Base-by-base conservation (phyloP, 2,113 vertebrate species). In the Urocolius indicus region DNA sequence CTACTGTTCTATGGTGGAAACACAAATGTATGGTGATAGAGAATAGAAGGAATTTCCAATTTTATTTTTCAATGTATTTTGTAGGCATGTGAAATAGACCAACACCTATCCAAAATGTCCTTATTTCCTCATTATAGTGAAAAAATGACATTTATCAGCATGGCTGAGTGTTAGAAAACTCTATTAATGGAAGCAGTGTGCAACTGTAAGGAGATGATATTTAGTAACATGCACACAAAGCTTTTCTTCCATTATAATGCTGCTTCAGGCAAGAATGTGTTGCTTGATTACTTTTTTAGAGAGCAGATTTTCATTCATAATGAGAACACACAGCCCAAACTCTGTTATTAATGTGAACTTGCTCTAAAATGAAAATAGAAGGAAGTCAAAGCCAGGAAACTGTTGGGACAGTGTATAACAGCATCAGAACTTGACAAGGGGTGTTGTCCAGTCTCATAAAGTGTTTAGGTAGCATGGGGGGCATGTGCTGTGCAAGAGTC, bases 291-390 rank as follows among this genome's bases (percentile, higher is more conserved):
- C 84, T 87, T 93, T 93, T 96, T 87, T 89, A 90, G 93, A 84
- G 79, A 96, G 49, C 82, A 90, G 89, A 90, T 95, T 95, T 96
- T 95, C 58, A 89, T 95, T 96, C 82, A 62, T 87, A 96, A 94
- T 46, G 46, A 93, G 89, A 92, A 80, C 51, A 89, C 54, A 62
- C 32, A 87, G 89, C 65, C 86, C 75, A 88, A 65, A 51, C 58
- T 12, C 76, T 46, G 41, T 55, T 94, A 55, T 57, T 96, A 79
- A 93, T 3, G 52, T 54, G 82, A 86, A 78, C 59, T 23, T 16
- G 51, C n/a, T 90, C 78, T 82, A 38, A 91, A 93, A 91, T 19
- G 27, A 79, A 89, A 87, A 54, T 1, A 67, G 59, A 57, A 76
- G 29, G 88, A 22, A 75, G 41, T 24, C 61, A 57, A 52, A 80